Percentiles rank a stretch among this genome's conserved stretches.
Conservation (phyloP, 2,888 invertebrate species). For the Orgyia antiqua region DNA sequence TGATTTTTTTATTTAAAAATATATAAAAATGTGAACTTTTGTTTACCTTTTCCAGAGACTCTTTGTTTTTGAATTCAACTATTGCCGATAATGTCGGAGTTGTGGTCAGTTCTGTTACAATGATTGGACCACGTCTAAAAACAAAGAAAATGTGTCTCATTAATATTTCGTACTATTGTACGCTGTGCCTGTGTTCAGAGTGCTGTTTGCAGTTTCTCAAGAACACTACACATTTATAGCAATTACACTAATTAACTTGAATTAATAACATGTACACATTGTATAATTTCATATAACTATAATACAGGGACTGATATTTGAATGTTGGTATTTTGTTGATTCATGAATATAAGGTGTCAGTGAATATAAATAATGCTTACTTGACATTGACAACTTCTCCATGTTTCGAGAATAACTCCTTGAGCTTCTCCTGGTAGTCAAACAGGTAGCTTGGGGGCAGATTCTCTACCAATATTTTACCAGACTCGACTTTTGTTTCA, state of each 20-base stretch:
- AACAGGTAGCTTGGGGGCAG: slow-evolving; percentile 67
- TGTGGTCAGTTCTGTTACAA: slow-evolving; percentile 77
- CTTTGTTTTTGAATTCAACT: slow-evolving; percentile 79
- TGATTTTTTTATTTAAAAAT: slow-evolving; percentile 35
- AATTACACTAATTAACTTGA: slow-evolving; percentile 19
- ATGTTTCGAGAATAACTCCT: slow-evolving; percentile 68
- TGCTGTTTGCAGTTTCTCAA: slow-evolving; percentile 45
- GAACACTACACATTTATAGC: slow-evolving; percentile 34
- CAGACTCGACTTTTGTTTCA: slow-evolving; percentile 68
- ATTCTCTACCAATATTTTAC: slow-evolving; percentile 71
- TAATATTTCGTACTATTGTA: slow-evolving; percentile 58
- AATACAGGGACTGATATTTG: slow-evolving; percentile 68
- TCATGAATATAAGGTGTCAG: slow-evolving; percentile 4
- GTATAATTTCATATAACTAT: slow-evolving; percentile 21
- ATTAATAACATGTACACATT: slow-evolving; percentile 28
- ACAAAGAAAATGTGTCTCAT: slow-evolving; percentile 71
- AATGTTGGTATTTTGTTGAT: slow-evolving; percentile 54
- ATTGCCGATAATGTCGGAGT: slow-evolving; percentile 78
- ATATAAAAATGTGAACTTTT: slow-evolving; percentile 61
- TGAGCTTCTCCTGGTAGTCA: slow-evolving; percentile 72
- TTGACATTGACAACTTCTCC: slow-evolving; percentile 63
- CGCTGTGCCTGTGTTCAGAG: slow-evolving; percentile 40
- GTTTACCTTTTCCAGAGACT: slow-evolving; percentile 76
- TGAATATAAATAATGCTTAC: slow-evolving; percentile 40
- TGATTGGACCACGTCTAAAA: slow-evolving; percentile 79